Percentiles rank a stretch among this genome's conserved stretches.
Evolutionary conservation across 2,888 invertebrate genomes (phyloP).

Genomic region (Lasioglossum figueresi): DNA sequence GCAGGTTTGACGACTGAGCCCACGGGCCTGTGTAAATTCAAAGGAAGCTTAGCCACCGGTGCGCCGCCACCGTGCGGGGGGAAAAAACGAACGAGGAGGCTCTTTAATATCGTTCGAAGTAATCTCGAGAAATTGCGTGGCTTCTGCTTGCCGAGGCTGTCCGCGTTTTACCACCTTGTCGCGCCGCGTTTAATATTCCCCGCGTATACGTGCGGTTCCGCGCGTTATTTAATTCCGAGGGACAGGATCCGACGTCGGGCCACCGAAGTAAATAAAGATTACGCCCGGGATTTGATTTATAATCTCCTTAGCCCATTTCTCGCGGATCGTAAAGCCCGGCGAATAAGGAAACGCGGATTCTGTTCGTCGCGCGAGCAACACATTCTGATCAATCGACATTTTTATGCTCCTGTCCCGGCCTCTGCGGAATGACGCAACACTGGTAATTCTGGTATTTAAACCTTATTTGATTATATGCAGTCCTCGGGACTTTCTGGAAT

Average conservation of each 20-base stretch:
- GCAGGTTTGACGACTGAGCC: constrained; percentile 52
- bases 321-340: not conserved
- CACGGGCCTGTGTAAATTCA: constrained; percentile 33
- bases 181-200: constrained; percentile 42
- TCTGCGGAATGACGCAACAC: not conserved
- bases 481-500: not conserved
- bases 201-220: not conserved
- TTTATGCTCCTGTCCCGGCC: not conserved
- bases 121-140: constrained; percentile 47
- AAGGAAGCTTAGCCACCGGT: constrained; percentile 26
- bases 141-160: constrained; percentile 24
- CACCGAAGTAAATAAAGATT: constrained; percentile 1
- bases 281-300: constrained; percentile 7
- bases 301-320: not conserved
- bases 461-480: not conserved
- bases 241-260: not conserved
- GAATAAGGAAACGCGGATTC: constrained; percentile 3
- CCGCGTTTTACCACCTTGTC: constrained; percentile 46
- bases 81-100: constrained; percentile 12
- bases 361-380: not conserved
- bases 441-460: not conserved
- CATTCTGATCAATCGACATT: not conserved
- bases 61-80: not conserved
- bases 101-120: constrained; percentile 43
- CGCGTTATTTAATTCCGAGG: not conserved